These are phyloP conservation scores for Phodopus roborovskii DNA, from an alignment of 2,113 vertebrate genomes.

Conservation along the genomic window DNA sequence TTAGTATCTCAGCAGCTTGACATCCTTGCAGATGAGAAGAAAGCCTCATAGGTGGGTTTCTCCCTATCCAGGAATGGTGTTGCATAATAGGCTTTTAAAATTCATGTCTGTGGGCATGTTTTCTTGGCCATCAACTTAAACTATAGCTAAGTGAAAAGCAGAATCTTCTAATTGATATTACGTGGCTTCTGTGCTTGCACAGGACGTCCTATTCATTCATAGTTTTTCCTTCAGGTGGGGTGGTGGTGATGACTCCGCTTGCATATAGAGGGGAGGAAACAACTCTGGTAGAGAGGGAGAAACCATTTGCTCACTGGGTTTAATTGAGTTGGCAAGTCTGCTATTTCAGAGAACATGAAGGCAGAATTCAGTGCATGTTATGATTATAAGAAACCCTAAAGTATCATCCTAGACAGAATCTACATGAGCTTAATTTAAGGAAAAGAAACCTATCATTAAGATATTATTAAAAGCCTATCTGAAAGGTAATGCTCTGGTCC, in stretches of 20 bases:
- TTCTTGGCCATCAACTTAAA: conserved; percentile 16
- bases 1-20: background rate
- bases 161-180: background rate
- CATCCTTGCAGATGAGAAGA: background rate
- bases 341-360: background rate
- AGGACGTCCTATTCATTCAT: background rate
- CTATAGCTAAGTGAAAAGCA: background rate
- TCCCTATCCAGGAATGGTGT: background rate
- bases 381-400: background rate
- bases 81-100: background rate
- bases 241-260: background rate
- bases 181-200: background rate
- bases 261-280: background rate
- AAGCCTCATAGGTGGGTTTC: background rate
- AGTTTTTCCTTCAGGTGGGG: background rate
- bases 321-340: background rate
- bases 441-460: background rate
- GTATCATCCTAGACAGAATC: background rate
- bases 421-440: background rate
- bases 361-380: background rate
- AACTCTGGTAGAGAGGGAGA: background rate
- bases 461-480: background rate
- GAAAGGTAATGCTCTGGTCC: background rate
- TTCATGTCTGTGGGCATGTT: background rate
- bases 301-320: background rate